A percentile compares a stretch with the other conserved stretches of the same genome.
phyloP scores from a whole-genome alignment of 2,797 vertebrate species.

The Sternarchorhynchus goeldii region DNA sequence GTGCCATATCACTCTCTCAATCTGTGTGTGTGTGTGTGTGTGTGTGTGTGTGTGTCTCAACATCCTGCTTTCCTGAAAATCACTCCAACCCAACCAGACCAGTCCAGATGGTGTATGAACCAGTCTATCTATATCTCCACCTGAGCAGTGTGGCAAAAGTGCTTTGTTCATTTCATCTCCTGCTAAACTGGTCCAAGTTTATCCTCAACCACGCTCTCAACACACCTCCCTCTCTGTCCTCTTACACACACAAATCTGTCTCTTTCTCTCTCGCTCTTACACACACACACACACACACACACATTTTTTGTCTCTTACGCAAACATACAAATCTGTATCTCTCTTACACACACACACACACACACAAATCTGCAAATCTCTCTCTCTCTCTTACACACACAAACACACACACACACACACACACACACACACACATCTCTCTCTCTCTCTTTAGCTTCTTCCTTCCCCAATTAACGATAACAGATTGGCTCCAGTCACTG shows the following conservation, averaged over 20 bases:
- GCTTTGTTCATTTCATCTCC: constrained; percentile 36
- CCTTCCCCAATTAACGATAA: neutral
- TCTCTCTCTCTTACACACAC: neutral
- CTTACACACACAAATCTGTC: neutral
- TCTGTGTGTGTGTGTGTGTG: constrained; percentile 1
- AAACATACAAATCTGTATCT: neutral
- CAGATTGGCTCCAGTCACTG: neutral
- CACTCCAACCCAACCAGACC: constrained; percentile 3
- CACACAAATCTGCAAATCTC: neutral
- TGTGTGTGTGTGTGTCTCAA: neutral
- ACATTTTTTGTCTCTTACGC: neutral
- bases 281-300: no score
- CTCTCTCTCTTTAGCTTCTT: neutral
- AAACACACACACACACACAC: no score
- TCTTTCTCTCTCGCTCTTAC: constrained; percentile 1
- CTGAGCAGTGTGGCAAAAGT: constrained; percentile 25
- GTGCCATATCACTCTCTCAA: no score
- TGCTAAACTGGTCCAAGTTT: constrained; percentile 11
- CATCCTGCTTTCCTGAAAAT: constrained; percentile 32
- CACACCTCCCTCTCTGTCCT: neutral
- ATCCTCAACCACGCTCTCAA: neutral
- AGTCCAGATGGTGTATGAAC: constrained; percentile 45
- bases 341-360: neutral
- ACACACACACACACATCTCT: neutral
- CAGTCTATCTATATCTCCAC: constrained; percentile 43